Conservation (phyloP, 2,797 vertebrate genomes). For the Champsocephalus esox region DNA sequence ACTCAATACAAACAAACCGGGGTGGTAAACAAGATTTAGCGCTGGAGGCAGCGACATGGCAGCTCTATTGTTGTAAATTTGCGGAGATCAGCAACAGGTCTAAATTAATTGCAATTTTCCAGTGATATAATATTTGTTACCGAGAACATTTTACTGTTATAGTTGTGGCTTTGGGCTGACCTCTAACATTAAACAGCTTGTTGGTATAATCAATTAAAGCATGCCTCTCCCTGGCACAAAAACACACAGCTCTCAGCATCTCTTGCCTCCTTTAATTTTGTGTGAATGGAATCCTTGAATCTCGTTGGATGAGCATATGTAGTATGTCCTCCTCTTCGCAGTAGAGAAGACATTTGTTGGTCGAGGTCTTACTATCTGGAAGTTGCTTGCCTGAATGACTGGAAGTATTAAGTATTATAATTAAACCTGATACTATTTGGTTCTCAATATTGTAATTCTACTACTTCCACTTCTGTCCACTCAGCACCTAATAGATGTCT, state of each 20-base stretch:
- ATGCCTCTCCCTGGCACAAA: conserved; percentile 14
- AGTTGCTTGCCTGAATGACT: background rate
- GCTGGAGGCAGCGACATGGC: conserved; percentile 29
- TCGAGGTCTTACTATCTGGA: conserved; percentile 1
- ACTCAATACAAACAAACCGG: conserved; percentile 35
- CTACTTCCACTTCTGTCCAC: background rate
- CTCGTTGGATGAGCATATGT: background rate
- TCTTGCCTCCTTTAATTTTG: background rate
- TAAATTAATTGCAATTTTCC: conserved; percentile 47
- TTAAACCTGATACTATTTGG: background rate
- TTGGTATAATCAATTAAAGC: conserved; percentile 31
- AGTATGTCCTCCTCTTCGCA: background rate
- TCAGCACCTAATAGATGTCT: background rate
- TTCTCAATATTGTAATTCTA: background rate
- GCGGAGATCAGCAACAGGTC: conserved; percentile 35
- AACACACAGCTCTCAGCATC: conserved; percentile 10
- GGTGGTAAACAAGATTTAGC: conserved; percentile 47
- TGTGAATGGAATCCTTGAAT: background rate
- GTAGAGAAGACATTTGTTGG: background rate
- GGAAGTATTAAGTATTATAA: background rate
- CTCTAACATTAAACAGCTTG: conserved; percentile 43
- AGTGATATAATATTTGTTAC: conserved; percentile 40
- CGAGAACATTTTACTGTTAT: conserved; percentile 35
- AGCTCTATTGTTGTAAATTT: conserved; percentile 43
- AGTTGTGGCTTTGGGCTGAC: conserved; percentile 31